These are phyloP conservation scores for Lottia scabra DNA, from an alignment of 2,888 invertebrate species.

Conservation along the genomic window DNA sequence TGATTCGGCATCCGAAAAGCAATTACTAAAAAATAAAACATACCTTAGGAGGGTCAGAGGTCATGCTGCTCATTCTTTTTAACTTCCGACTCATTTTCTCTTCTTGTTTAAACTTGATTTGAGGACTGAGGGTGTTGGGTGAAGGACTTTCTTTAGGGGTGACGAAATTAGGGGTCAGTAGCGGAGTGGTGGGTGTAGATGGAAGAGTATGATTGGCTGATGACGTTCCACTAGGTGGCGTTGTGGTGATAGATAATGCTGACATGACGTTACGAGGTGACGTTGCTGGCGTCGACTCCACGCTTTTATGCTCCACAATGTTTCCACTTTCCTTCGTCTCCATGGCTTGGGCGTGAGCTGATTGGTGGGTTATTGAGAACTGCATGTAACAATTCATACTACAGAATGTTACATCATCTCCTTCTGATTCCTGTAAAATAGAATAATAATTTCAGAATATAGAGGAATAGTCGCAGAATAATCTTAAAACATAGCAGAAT, in stretches of 20 bases:
- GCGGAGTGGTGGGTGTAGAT: constrained; percentile 32
- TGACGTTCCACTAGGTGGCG: constrained; percentile 24
- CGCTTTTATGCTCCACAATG: constrained; percentile 34
- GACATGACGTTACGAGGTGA: constrained; percentile 20
- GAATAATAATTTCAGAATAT: too few species aligned
- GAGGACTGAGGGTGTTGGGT: constrained; percentile 27
- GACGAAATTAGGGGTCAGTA: constrained; percentile 16
- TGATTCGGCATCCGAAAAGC: too few species aligned
- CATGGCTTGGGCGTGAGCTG: constrained; percentile 46
- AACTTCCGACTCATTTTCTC: constrained; percentile 35
- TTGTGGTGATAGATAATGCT: constrained; percentile 29
- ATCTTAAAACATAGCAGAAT: too few species aligned
- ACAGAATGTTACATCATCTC: constrained; percentile 78
- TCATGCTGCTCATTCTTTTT: constrained; percentile 35
- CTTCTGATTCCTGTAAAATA: constrained; percentile 55
- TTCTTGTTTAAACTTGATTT: constrained; percentile 23
- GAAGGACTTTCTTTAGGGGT: constrained; percentile 8
- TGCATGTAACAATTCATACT: constrained; percentile 89
- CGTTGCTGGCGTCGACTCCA: constrained; percentile 18
- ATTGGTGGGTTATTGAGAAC: constrained; percentile 79
- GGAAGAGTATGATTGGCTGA: constrained; percentile 27
- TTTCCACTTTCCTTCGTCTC: constrained; percentile 29
- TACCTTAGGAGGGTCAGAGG: constrained; percentile 33
- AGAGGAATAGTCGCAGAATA: too few species aligned
- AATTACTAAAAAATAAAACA: background rate